A percentile compares a stretch with the other conserved stretches of the same genome.
Evolutionary conservation across 1,140 invertebrate species (phyloP).

Genomic region (Steinernema feltiae): DNA sequence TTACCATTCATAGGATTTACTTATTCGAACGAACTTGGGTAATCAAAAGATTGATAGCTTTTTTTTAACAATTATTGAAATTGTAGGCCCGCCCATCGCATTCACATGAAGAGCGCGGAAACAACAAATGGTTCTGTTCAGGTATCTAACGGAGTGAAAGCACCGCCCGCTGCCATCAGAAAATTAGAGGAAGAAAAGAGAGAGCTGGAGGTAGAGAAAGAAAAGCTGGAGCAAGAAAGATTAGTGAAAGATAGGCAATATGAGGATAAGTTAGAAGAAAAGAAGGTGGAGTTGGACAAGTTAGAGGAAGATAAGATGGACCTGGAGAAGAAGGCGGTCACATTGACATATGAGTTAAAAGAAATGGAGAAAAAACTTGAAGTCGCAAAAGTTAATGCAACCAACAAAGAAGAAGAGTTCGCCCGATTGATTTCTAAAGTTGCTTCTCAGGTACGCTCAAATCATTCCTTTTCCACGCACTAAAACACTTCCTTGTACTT

Average conservation of each 20-base stretch:
- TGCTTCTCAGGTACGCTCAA: no score
- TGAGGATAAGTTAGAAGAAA: no score
- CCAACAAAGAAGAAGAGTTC: constrained; percentile 12
- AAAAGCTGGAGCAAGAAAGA: constrained; percentile 2
- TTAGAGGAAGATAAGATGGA: no score
- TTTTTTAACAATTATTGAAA: no score
- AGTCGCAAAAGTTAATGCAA: constrained; percentile 17
- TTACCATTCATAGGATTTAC: constrained; percentile 98
- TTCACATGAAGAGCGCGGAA: not conserved
- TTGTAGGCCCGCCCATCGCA: not conserved
- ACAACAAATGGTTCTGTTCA: no score
- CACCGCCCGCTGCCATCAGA: not conserved
- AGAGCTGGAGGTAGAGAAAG: no score
- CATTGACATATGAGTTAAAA: constrained; percentile 8
- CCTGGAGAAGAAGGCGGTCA: constrained; percentile 4
- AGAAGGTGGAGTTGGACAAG: not conserved
- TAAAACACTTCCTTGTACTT: no score
- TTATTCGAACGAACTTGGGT: constrained; percentile 66
- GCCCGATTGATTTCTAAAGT: not conserved
- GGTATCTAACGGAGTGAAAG: no score
- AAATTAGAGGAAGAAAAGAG: constrained; percentile 17
- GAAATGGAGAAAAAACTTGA: constrained; percentile 30
- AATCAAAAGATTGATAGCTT: no score
- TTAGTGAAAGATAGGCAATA: no score
- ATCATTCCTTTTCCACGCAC: no score